Conservation (phyloP, 2,113 vertebrate genomes). For the Rhea americana region DNA sequence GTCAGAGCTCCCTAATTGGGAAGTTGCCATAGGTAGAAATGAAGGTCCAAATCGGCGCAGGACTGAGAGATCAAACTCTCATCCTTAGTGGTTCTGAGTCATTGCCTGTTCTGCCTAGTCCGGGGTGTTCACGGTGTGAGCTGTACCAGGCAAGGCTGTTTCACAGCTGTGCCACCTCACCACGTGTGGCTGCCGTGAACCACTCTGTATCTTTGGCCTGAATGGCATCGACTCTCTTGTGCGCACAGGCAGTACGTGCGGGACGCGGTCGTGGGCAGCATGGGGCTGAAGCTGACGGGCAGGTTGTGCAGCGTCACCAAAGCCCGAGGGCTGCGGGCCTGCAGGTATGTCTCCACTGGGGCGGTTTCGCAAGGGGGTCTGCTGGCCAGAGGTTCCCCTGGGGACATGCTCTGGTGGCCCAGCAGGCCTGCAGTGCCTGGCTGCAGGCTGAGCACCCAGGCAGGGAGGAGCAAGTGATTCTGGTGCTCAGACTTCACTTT, state of each 20-base stretch:
- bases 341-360: constrained; percentile 80
- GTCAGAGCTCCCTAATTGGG: background rate
- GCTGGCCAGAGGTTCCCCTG: background rate
- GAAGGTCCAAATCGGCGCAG: background rate
- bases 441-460: background rate
- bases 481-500: fast-evolving
- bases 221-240: fast-evolving
- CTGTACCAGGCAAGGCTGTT: fast-evolving
- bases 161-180: background rate
- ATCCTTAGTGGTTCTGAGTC: background rate
- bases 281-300: constrained; percentile 94
- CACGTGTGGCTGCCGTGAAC: background rate
- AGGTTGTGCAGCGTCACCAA: constrained; percentile 90
- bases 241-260: constrained; percentile 89
- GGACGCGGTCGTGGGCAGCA: constrained; percentile 90
- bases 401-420: fast-evolving
- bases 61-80: background rate
- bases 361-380: too few species aligned
- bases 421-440: too few species aligned
- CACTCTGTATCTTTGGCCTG: fast-evolving
- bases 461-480: background rate
- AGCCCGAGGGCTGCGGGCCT: constrained; percentile 89
- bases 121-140: background rate
- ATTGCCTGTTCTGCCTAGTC: background rate
- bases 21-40: background rate